These are phyloP conservation scores for Rotaria socialis DNA, from an alignment of 2,888 invertebrate species.

Conservation along the genomic window DNA sequence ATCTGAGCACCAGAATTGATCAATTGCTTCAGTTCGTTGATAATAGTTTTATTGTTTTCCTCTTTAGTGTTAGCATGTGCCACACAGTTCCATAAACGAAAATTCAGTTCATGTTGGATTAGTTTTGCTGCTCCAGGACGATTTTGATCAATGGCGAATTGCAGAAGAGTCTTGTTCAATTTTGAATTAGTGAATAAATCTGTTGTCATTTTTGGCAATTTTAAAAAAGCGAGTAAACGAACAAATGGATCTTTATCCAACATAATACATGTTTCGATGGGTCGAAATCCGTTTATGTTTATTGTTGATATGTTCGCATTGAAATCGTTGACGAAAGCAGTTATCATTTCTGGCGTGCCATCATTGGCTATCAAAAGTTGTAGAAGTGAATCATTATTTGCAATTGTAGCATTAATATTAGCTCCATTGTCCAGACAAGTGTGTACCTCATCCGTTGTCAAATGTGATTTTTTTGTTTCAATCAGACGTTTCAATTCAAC, in stretches of 20 bases:
- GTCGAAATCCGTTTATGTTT: neutral
- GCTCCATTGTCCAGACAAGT: neutral
- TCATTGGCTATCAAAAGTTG: neutral
- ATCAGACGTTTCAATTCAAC: neutral
- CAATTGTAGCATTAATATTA: neutral
- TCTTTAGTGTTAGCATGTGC: neutral
- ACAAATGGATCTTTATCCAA: neutral
- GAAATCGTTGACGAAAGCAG: neutral
- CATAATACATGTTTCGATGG: neutral
- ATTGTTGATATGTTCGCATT: neutral
- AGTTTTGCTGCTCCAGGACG: neutral
- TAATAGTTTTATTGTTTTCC: neutral
- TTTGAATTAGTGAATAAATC: neutral
- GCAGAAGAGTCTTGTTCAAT: neutral
- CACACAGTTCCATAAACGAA: neutral
- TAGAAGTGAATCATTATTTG: neutral
- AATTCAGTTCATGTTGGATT: neutral
- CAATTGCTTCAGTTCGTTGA: neutral
- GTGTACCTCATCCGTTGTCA: neutral
- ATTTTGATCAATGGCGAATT: neutral
- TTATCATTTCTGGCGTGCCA: neutral
- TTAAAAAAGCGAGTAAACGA: neutral
- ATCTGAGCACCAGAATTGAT: neutral
- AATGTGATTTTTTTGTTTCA: neutral
- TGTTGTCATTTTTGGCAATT: neutral